These are phyloP conservation scores for Ascidia mentula DNA, from an alignment of 23 tunicate species.

Conservation along the genomic window DNA sequence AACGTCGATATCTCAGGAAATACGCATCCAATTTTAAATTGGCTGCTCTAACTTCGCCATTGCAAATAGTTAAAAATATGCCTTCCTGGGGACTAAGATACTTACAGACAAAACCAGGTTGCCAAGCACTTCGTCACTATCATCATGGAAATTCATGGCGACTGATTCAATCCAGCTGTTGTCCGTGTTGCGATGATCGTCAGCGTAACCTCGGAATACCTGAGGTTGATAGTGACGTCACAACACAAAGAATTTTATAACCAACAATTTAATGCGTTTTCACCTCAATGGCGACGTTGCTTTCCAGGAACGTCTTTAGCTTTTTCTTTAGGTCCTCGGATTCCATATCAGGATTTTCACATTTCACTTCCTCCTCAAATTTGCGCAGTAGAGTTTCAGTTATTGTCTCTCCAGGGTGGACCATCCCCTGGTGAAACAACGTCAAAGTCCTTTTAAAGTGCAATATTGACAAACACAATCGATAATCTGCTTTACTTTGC, in stretches of 20 bases:
- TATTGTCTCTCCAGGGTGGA: slow-evolving; percentile 73
- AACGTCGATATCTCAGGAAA: too few species aligned
- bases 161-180: slow-evolving; percentile 94
- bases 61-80: too few species aligned
- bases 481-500: too few species aligned
- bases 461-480: too few species aligned
- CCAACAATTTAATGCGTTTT: too few species aligned
- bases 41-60: too few species aligned
- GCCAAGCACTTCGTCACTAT: slow-evolving; percentile 46
- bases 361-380: slow-evolving; percentile 68
- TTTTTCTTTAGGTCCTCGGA: not conserved
- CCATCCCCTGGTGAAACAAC: slow-evolving; percentile 97
- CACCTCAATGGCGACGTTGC: too few species aligned
- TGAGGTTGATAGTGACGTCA: not conserved
- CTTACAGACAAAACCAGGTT: slow-evolving; percentile 45
- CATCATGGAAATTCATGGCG: slow-evolving; percentile 94
- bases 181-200: slow-evolving; percentile 95
- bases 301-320: too few species aligned
- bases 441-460: too few species aligned
- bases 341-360: slow-evolving; percentile 28
- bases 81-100: too few species aligned
- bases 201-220: slow-evolving; percentile 80
- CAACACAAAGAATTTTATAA: too few species aligned
- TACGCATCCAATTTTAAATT: too few species aligned
- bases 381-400: slow-evolving; percentile 59